Percentiles rank a stretch among this genome's conserved stretches.
phyloP scores from a whole-genome alignment of 2,113 vertebrate species.

The Rhombomys opimus region DNA sequence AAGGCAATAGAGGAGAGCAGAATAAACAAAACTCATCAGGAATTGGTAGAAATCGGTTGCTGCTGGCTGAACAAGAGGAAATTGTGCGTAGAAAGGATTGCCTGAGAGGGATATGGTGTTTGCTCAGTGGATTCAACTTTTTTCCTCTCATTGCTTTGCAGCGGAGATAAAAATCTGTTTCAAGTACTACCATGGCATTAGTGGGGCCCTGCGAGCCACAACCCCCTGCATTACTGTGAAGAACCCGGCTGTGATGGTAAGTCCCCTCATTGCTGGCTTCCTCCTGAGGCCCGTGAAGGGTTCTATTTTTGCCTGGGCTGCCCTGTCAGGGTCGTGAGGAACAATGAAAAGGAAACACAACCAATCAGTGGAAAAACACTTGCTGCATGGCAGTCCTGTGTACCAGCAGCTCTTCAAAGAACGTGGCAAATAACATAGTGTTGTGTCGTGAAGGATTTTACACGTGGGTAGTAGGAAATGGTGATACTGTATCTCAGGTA shows the following conservation, averaged over 20 bases:
- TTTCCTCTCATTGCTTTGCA: constrained; percentile 83
- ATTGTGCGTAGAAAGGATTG: background rate
- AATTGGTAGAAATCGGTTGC: background rate
- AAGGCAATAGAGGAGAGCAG: background rate
- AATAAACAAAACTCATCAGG: background rate
- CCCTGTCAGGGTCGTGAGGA: background rate
- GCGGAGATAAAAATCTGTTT: constrained; percentile 99
- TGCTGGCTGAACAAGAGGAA: background rate
- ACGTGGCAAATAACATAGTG: background rate
- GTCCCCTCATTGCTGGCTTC: constrained; percentile 61
- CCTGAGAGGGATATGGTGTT: background rate
- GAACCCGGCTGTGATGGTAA: constrained; percentile 95
- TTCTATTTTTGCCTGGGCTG: constrained; percentile 32
- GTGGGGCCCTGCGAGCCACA: constrained; percentile 95
- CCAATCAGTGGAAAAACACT: background rate
- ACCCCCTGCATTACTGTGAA: constrained; percentile 99
- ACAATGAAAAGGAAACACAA: constrained; percentile 2
- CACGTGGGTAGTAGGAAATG: background rate
- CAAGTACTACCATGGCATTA: constrained; percentile 99
- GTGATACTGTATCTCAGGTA: background rate
- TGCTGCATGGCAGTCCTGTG: background rate
- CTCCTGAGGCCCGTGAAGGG: accelerated
- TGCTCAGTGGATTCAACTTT: background rate
- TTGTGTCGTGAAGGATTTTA: background rate
- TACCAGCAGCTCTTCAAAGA: background rate